A percentile compares a stretch with the other conserved stretches of the same genome.
These are phyloP conservation scores for Aphidius colemani DNA, from an alignment of 2,888 invertebrate species.

Conservation along the genomic window DNA sequence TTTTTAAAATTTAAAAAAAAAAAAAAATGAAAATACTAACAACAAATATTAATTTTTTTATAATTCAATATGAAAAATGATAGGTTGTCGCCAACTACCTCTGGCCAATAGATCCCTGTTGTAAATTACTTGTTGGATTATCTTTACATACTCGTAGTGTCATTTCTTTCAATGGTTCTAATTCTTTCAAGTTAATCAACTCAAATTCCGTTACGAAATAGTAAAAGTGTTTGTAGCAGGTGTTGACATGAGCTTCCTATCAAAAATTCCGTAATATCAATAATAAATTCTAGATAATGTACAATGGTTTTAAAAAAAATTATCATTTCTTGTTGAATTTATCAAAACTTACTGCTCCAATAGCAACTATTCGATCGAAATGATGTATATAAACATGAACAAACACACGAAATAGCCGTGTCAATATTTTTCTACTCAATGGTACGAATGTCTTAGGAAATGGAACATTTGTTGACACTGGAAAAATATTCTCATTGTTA, in stretches of 20 bases:
- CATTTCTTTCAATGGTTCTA: constrained; percentile 84
- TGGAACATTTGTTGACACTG: constrained; percentile 81
- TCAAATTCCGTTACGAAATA: constrained; percentile 89
- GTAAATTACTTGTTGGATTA: constrained; percentile 29
- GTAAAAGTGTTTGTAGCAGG: constrained; percentile 93
- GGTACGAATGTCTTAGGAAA: constrained; percentile 83
- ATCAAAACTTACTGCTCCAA: constrained; percentile 76
- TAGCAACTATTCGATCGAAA: constrained; percentile 84
- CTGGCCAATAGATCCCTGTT: no score
- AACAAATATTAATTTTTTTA: no score
- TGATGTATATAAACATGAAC: constrained; percentile 95
- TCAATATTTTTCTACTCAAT: constrained; percentile 84
- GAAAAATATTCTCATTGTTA: constrained; percentile 85
- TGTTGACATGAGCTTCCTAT: constrained; percentile 90
- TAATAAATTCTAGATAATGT: neutral
- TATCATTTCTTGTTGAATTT: neutral
- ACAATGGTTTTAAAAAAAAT: neutral
- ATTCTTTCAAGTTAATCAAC: constrained; percentile 79
- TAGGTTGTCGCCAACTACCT: neutral
- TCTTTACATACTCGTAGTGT: constrained; percentile 74
- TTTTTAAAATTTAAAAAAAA: no score
- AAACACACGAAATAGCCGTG: constrained; percentile 85
- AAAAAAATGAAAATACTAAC: no score
- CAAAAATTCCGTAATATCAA: constrained; percentile 38
- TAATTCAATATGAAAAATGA: no score